phyloP scores from a whole-genome alignment of 2,113 vertebrate species.

The Corvus cornix region DNA sequence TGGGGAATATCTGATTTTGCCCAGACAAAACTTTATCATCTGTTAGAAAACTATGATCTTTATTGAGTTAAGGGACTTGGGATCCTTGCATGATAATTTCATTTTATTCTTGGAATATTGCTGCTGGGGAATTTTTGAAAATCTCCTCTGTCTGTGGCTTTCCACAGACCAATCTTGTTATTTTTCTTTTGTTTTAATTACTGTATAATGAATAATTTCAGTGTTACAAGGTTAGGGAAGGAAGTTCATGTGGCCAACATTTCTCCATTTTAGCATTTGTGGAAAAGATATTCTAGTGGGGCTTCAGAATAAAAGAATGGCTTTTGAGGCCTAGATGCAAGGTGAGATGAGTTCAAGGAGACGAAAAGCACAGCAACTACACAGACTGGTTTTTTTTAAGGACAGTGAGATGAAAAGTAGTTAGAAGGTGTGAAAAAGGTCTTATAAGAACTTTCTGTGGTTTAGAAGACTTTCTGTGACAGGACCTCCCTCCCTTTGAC shows the following conservation, averaged over 20 bases:
- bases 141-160: background rate
- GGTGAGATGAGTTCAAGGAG: background rate
- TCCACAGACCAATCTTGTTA: background rate
- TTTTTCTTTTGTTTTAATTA: background rate
- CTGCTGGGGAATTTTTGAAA: background rate
- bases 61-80: background rate
- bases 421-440: background rate
- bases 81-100: background rate
- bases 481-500: background rate
- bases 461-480: background rate
- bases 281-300: background rate
- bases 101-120: background rate
- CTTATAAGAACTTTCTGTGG: background rate
- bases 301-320: background rate
- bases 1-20: conserved; percentile 2
- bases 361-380: background rate
- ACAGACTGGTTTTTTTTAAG: background rate
- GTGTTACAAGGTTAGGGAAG: background rate
- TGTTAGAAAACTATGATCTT: background rate
- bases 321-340: background rate
- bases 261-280: background rate
- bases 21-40: conserved; percentile 7
- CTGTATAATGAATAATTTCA: background rate
- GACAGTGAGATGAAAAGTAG: background rate
- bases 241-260: background rate